Conservation (phyloP, 2,113 vertebrate genomes). For the Amblyopsis rosae region DNA sequence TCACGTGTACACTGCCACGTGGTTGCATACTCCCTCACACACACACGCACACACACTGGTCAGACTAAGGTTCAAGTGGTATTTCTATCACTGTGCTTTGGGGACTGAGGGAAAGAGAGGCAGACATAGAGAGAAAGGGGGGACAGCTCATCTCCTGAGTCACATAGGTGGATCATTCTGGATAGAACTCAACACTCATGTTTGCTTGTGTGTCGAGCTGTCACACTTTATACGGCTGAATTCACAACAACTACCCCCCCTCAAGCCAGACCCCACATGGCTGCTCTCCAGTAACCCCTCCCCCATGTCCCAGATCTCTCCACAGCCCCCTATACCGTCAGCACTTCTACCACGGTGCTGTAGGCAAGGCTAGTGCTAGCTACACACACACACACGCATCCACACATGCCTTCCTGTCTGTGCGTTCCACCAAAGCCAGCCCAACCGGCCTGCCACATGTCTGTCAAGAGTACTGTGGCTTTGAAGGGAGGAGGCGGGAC, state of each 20-base stretch:
- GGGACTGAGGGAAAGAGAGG: neutral
- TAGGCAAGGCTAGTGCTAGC: slow-evolving; percentile 67
- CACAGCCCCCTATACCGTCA: slow-evolving; percentile 74
- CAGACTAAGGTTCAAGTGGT: slow-evolving; percentile 74
- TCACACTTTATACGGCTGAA: slow-evolving; percentile 83
- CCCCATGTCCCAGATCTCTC: neutral
- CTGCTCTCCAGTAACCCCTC: neutral
- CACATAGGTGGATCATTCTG: slow-evolving; percentile 89
- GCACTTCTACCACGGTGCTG: slow-evolving; percentile 92
- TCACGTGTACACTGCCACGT: slow-evolving; percentile 64
- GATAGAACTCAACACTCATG: slow-evolving; percentile 95
- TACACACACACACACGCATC: slow-evolving; percentile 71
- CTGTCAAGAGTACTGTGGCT: slow-evolving; percentile 48
- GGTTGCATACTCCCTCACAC: slow-evolving; percentile 45
- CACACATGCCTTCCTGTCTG: slow-evolving; percentile 76
- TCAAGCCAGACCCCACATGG: neutral
- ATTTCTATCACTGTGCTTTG: slow-evolving; percentile 79
- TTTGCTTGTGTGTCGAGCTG: slow-evolving; percentile 89
- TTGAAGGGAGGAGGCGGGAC: slow-evolving; percentile 64
- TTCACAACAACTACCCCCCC: too few species aligned
- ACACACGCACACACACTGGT: slow-evolving; percentile 68
- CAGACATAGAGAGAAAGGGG: slow-evolving; percentile 39
- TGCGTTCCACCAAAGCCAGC: slow-evolving; percentile 42
- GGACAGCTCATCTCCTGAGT: slow-evolving; percentile 80
- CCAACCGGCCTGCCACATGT: slow-evolving; percentile 54